Evolutionary conservation across 92 coral and sea anemone genomes (phyloP), one percentile per base, ranked within the genome.

Genomic region (Palythoa heliodiscus): DNA sequence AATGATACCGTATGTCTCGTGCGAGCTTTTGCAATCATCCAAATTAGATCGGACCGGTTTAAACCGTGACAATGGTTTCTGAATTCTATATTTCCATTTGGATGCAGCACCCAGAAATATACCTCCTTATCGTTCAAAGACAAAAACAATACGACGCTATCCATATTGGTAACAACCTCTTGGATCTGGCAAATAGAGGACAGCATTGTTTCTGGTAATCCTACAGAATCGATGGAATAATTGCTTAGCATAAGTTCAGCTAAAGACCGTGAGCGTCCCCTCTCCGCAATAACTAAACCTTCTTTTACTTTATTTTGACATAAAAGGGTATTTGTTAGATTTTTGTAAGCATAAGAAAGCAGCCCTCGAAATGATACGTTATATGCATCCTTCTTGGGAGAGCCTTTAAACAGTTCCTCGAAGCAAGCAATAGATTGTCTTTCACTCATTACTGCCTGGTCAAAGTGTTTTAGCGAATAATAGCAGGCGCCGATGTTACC

Each of bases 231-330:
- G 13, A 43, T 43, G 14, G 53, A 72, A 3, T 72, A 72, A 23
- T 25, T 24, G 39, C 1, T 69, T 7, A 40, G 14, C 76, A 72
- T 40, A 43, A 72, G 76, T 17, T 72, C 76, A 39, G 76, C 76
- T 20, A 72, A 72, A 4, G 76, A 40, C 11, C 52, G 39, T 5
- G 76, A 39, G 17, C 76, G 76, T 43, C 76, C 76, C 24, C 76
- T 39, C 22, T 72, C 76, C n/a, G 53, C 76, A 43, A n/a, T 17
- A 11, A 72, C 57, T 16, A 72, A 43, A 11, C 53, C 54, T 40
- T 39, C 76, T 43, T 17, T 23, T 39, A 43, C 19, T 43, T n/a
- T 39, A 19, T 40, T 54, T 72, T 39, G 76, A 16, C 38, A 11
- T 17, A 72, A 15, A 72, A 72, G 76, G 76, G 71, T 23, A 20